Percentiles rank a stretch among this genome's conserved stretches.
Conservation (phyloP, 1,140 invertebrate species). For the Xylocopa sonorina region DNA sequence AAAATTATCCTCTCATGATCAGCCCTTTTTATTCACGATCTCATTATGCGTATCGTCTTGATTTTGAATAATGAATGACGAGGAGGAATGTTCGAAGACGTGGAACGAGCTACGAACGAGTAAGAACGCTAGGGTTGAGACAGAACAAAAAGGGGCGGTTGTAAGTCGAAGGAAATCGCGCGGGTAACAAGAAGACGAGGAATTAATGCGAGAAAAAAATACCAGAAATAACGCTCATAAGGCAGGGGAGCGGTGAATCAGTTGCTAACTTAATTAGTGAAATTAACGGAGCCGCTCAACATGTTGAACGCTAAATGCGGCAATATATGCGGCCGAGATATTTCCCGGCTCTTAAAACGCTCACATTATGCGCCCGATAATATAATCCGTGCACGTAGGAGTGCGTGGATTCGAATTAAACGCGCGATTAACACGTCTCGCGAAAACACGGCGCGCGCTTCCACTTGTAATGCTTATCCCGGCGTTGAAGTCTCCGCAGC, state of each 20-base stretch:
- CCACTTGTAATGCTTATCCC: background rate
- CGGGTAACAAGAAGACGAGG: conserved; percentile 49
- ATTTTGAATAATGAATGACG: too few species aligned
- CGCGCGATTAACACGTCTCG: conserved; percentile 66
- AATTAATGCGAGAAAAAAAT: conserved; percentile 56
- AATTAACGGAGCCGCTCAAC: conserved; percentile 78
- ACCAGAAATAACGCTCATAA: conserved; percentile 69
- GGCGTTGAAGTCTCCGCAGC: background rate
- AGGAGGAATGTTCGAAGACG: background rate
- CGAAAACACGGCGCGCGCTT: conserved; percentile 51
- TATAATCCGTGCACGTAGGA: conserved; percentile 58
- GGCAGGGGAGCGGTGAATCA: conserved; percentile 52
- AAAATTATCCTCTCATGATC: too few species aligned
- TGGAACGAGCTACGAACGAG: too few species aligned
- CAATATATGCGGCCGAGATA: conserved; percentile 62
- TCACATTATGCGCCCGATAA: conserved; percentile 64
- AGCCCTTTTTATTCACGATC: too few species aligned
- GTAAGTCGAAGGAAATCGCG: conserved; percentile 44
- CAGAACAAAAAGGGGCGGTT: conserved; percentile 42
- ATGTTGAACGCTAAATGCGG: conserved; percentile 70
- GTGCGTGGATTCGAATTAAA: conserved; percentile 57
- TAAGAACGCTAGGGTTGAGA: conserved; percentile 12
- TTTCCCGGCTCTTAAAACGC: conserved; percentile 65
- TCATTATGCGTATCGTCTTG: too few species aligned
- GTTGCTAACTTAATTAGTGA: conserved; percentile 80